phyloP scores from a whole-genome alignment of 2,797 vertebrate species.

The Columba guinea region DNA sequence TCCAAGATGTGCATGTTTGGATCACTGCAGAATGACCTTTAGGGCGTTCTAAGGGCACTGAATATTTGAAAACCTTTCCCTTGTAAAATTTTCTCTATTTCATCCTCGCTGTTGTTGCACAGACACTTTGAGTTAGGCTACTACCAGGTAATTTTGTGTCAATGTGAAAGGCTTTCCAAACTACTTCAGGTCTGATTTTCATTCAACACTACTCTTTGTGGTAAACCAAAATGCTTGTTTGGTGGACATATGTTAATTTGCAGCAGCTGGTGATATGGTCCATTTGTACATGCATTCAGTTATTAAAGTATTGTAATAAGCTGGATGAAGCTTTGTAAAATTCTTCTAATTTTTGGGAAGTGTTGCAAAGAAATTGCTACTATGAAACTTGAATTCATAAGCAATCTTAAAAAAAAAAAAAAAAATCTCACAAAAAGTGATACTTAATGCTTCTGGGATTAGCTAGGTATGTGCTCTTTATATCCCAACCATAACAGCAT shows the following conservation, averaged over 20 bases:
- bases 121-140: neutral
- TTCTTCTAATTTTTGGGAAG: neutral
- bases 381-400: neutral
- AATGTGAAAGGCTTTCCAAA: neutral
- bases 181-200: neutral
- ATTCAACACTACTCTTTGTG: neutral
- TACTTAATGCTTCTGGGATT: neutral
- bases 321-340: neutral
- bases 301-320: neutral
- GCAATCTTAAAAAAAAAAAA: neutral
- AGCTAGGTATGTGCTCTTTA: neutral
- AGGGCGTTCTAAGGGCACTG: neutral
- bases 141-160: neutral
- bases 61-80: neutral
- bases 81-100: neutral
- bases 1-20: neutral
- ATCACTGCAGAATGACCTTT: neutral
- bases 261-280: neutral
- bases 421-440: neutral
- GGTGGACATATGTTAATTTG: neutral
- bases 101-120: neutral
- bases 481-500: neutral
- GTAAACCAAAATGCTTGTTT: neutral
- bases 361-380: neutral
- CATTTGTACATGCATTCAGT: neutral